Evolutionary conservation across 2,888 invertebrate species (phyloP), one percentile per base, ranked within the genome.

Genomic region (Aricia artaxerxes): DNA sequence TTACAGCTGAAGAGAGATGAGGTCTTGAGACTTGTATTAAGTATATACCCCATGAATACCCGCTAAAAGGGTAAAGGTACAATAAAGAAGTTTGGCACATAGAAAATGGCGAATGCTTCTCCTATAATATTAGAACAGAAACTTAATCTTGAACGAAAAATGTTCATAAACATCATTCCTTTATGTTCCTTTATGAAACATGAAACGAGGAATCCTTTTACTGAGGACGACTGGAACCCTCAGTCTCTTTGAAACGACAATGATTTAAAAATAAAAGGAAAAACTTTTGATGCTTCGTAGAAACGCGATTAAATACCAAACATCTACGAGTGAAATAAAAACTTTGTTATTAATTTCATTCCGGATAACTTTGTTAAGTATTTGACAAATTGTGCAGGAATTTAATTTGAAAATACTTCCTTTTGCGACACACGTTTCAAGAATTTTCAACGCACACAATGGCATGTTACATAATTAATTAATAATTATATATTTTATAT

Each of bases 121-220:
- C 16, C 5, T 38, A 16, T 9, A 4, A 3, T 16, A 57, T 57
- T 4, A 57, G 69, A 38, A 31, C 31, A 64, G 31, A 69, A 69
- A 31, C 13, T 69, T 35, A 38, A 69, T 69, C 35, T 69, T 5
- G 4, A 69, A 13, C 16, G 16, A 69, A 69, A 38, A 69, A 69
- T 38, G 13, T 9, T 69, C 64, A 69, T 38, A 35, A 69, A 69
- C 35, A 38, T 35, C 5, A 69, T 69, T 69, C 69, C 1, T 69
- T 69, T 69, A 69, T 69, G 69, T 69, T 69, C 69, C 1, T 69
- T 69, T 69, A 69, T 69, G 69, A 69, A 69, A 69, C 24, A 69
- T 38, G 35, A 69, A 69, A 69, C 69, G 11, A 69, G 69, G 69
- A 69, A 69, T 69, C 69, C 69, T 69, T 69, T 69, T 69, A 69